These are phyloP conservation scores for Idaea dimidiata DNA, from an alignment of 2,888 invertebrate species.

Conservation along the genomic window DNA sequence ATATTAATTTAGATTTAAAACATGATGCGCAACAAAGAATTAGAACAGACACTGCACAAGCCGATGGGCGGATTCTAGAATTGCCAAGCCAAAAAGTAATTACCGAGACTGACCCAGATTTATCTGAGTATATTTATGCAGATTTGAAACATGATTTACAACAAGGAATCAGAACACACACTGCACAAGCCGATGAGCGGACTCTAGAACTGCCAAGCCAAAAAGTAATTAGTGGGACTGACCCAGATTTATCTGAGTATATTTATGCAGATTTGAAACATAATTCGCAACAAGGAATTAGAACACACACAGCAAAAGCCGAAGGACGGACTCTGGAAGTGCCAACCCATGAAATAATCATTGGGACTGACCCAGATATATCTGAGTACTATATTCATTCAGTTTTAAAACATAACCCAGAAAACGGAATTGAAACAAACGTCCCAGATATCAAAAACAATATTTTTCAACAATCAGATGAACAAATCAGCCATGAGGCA, in stretches of 20 bases:
- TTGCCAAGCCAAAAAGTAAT: not conserved
- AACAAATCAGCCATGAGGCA: too few species aligned
- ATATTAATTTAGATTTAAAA: not conserved
- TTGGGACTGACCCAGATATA: not conserved
- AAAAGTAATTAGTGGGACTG: too few species aligned
- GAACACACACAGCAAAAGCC: not conserved
- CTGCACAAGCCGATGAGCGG: too few species aligned
- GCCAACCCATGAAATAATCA: not conserved
- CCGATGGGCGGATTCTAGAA: too few species aligned
- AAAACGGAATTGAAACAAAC: not conserved
- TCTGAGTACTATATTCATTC: not conserved
- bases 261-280: not conserved
- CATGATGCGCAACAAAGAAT: not conserved
- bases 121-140: not conserved
- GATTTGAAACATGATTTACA: not conserved
- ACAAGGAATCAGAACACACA: not conserved
- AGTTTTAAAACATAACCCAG: not conserved
- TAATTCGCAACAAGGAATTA: not conserved
- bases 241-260: too few species aligned
- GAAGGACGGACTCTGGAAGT: too few species aligned
- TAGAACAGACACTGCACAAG: not conserved
- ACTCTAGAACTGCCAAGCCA: too few species aligned
- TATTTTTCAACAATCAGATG: too few species aligned
- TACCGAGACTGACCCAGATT: not conserved
- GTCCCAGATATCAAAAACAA: too few species aligned